A percentile compares a stretch with the other conserved stretches of the same genome.
Evolutionary conservation across 2,113 vertebrate genomes (phyloP).

Genomic region (Etia nguti): DNA sequence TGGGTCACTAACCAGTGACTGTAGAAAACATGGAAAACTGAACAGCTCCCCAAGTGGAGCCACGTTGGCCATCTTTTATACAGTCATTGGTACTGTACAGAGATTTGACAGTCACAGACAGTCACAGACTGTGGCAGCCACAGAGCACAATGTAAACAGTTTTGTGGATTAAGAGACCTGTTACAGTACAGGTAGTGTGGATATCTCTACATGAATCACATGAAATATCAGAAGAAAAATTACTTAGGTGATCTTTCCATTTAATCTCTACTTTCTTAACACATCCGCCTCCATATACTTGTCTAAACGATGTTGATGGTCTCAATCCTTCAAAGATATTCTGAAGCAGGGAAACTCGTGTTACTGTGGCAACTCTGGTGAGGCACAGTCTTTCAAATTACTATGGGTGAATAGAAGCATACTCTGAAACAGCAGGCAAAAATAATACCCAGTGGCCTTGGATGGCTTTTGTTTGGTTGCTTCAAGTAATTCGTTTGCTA

Average conservation of each 20-base stretch:
- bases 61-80: background rate
- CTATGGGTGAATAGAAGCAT: background rate
- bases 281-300: background rate
- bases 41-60: background rate
- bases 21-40: background rate
- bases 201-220: background rate
- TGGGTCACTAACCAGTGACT: background rate
- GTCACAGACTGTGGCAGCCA: too few species aligned
- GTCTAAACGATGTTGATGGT: background rate
- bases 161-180: background rate
- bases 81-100: background rate
- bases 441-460: background rate
- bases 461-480: background rate
- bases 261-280: background rate
- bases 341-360: background rate
- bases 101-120: background rate
- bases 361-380: conserved; percentile 7
- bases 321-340: background rate
- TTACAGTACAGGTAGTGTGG: background rate
- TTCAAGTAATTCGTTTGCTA: background rate
- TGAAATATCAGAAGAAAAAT: background rate
- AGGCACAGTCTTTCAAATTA: background rate
- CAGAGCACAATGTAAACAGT: background rate
- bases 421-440: background rate
- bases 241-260: background rate